Conservation (phyloP, 2,888 invertebrate genomes). For the Agriotes lineatus region DNA sequence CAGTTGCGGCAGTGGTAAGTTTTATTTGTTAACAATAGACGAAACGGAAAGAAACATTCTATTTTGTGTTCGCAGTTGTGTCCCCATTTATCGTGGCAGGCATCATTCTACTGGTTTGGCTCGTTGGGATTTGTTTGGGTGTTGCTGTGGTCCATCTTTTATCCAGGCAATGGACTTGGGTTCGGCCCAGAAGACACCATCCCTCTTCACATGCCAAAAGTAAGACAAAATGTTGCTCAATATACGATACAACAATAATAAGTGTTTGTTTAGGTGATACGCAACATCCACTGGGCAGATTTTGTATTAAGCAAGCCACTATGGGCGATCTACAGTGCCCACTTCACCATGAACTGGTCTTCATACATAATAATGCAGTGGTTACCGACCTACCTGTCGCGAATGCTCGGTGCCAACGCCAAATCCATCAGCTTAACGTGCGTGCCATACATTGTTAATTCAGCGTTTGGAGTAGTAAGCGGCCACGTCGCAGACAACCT, state of each 20-base stretch:
- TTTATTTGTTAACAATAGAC: too few species aligned
- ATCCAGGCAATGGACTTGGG: slow-evolving; percentile 68
- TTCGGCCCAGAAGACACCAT: slow-evolving; percentile 68
- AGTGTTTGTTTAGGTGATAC: too few species aligned
- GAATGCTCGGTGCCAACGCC: slow-evolving; percentile 75
- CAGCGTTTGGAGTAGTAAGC: slow-evolving; percentile 76
- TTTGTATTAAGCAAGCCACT: slow-evolving; percentile 77
- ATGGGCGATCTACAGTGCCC: slow-evolving; percentile 81
- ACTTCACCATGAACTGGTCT: slow-evolving; percentile 86
- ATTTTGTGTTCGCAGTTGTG: slow-evolving; percentile 67
- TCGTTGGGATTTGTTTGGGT: slow-evolving; percentile 77
- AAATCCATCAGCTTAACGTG: slow-evolving; percentile 80
- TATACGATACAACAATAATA: too few species aligned
- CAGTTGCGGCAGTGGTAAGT: slow-evolving; percentile 77
- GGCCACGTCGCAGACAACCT: slow-evolving; percentile 80
- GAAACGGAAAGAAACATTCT: too few species aligned
- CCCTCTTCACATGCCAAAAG: slow-evolving; percentile 72
- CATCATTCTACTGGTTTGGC: slow-evolving; percentile 78
- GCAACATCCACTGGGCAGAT: slow-evolving; percentile 74
- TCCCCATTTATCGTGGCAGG: slow-evolving; percentile 76
- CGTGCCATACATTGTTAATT: slow-evolving; percentile 80
- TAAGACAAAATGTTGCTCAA: too few species aligned
- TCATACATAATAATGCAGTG: slow-evolving; percentile 86
- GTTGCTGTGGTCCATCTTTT: slow-evolving; percentile 73
- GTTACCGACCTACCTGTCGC: slow-evolving; percentile 79